Evolutionary conservation across 1,140 invertebrate genomes (phyloP), one percentile per base, ranked within the genome.

Genomic region (Fopius arisanus): DNA sequence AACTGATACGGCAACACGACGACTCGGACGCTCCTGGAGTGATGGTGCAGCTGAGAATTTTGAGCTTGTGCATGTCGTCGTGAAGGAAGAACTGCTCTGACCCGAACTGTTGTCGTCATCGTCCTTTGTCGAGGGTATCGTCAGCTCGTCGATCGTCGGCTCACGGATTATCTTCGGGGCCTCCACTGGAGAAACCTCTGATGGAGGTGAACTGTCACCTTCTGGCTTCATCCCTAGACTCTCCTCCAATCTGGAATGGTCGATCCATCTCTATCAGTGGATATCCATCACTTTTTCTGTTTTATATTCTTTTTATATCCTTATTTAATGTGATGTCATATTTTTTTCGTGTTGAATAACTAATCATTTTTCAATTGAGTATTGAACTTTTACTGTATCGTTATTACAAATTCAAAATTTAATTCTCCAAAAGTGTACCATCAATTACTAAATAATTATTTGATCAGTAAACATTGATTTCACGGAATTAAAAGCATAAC

Each of bases 211-310:
- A 1, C 28, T 28, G 0, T 73, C 65, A 3, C 31, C 78, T 19
- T 76, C 80, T 4, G 78, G 37, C 23, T 73, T 80, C 2, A 83
- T 41, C 33, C 86, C 83, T 29, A 86, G 68, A 73, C 82, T 90
- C 77, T 93, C 92, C 73, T 92, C 91, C 79, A 93, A 81, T 66
- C 92, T 93, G 79, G 1, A 80, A 76, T 76, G 31, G 23, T 4
- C 16, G 65, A 43, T 40, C 2, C 16, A 33, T n/a, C 12, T 65
- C 4, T 4, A 65, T 65, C 23, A 51, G 26, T 26, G 1, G 41
- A 28, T 51, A 1, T n/a, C n/a, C n/a, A n/a, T n/a, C n/a, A n/a
- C n/a, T n/a, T n/a, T n/a, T n/a, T n/a, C n/a, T n/a, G n/a, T n/a
- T n/a, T n/a, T n/a, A 51, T 33, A 23, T 62, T 68, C 37, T 14